Conservation (phyloP, 2,888 invertebrate species). For the Dryomyza anilis region DNA sequence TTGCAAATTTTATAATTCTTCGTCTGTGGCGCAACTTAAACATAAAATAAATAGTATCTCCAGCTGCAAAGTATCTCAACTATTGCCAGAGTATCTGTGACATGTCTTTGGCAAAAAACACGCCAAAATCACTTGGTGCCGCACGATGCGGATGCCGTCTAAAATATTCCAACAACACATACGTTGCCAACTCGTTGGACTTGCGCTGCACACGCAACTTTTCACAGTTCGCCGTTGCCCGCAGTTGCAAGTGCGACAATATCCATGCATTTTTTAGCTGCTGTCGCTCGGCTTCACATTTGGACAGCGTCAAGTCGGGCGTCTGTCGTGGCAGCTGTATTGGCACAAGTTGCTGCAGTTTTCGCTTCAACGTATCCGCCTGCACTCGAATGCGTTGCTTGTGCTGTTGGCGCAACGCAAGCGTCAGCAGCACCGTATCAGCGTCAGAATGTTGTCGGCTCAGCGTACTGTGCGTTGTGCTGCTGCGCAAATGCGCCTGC, state of each 20-base stretch:
- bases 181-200: slow-evolving; percentile 51
- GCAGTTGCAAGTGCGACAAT: slow-evolving; percentile 45
- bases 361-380: slow-evolving; percentile 62
- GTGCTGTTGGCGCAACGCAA: slow-evolving; percentile 56
- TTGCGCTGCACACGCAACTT: slow-evolving; percentile 37
- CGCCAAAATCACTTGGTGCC: slow-evolving; percentile 52
- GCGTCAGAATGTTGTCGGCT: slow-evolving; percentile 50
- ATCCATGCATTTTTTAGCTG: slow-evolving; percentile 50
- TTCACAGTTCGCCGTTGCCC: slow-evolving; percentile 29
- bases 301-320: slow-evolving; percentile 39
- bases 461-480: slow-evolving; percentile 31
- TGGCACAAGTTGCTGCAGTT: slow-evolving; percentile 64
- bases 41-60: no score
- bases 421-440: slow-evolving; percentile 40
- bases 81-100: no score
- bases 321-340: slow-evolving; percentile 61
- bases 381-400: slow-evolving; percentile 64
- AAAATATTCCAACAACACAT: slow-evolving; percentile 57
- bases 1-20: no score
- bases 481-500: slow-evolving; percentile 77
- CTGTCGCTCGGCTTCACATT: no score
- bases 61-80: no score
- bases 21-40: no score
- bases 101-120: no score
- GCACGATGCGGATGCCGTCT: slow-evolving; percentile 56